A percentile compares a stretch with the other conserved stretches of the same genome.
Evolutionary conservation across 1,140 invertebrate species (phyloP).

Genomic region (Triops cancriformis): DNA sequence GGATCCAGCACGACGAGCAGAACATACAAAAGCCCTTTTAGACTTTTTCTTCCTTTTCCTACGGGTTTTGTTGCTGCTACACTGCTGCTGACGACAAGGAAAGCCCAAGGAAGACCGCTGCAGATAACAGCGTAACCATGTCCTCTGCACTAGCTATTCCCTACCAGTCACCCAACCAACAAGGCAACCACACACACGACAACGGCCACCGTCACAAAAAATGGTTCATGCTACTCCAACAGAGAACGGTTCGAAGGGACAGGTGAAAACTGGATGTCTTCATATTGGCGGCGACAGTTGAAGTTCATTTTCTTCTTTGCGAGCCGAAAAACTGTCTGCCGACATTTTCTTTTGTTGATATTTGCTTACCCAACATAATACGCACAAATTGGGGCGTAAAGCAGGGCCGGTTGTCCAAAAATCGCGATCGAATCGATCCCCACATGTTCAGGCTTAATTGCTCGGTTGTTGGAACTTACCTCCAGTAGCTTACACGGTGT

Average conservation of each 20-base stretch:
- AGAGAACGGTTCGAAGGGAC: not conserved
- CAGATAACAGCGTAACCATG: not conserved
- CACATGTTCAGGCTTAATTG: not conserved
- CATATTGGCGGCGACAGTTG: not conserved
- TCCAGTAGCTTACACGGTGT: too few species aligned
- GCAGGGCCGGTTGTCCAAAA: too few species aligned
- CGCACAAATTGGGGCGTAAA: too few species aligned
- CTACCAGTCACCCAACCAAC: not conserved
- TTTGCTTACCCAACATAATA: not conserved
- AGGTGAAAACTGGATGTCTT: not conserved
- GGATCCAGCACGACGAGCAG: not conserved
- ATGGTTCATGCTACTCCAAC: not conserved
- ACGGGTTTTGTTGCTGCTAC: conserved; percentile 7
- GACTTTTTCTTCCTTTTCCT: not conserved
- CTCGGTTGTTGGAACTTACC: not conserved
- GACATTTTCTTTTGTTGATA: not conserved
- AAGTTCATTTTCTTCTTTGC: not conserved
- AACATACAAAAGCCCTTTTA: conserved; percentile 5
- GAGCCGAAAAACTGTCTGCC: not conserved
- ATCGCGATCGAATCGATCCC: too few species aligned
- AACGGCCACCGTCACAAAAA: not conserved
- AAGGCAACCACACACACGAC: not conserved
- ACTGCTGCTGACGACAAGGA: not conserved
- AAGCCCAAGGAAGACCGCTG: not conserved
- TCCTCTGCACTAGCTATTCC: not conserved